These are phyloP conservation scores for Brachionus manjavacas DNA, from an alignment of 1,140 invertebrate species.

Conservation along the genomic window DNA sequence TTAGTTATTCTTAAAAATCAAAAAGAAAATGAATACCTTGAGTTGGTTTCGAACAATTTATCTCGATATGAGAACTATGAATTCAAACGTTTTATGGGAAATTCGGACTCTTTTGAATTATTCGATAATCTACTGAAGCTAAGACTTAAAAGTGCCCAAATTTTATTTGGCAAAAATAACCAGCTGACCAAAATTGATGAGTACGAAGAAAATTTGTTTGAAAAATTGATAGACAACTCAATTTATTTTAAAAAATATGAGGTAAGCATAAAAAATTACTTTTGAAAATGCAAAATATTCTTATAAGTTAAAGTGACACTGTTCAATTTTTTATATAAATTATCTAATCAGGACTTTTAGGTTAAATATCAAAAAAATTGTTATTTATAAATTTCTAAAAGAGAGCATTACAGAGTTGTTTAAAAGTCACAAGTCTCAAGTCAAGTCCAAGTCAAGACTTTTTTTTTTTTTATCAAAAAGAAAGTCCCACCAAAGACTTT, in stretches of 20 bases:
- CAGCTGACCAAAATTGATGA: not conserved
- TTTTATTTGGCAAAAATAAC: not conserved
- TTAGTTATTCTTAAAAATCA: not conserved
- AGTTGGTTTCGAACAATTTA: not conserved
- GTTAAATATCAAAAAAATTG: too few relatives aligned
- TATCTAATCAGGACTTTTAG: too few relatives aligned
- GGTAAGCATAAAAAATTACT: not conserved
- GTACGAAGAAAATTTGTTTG: not conserved
- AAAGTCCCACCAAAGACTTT: too few relatives aligned
- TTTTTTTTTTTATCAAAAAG: too few relatives aligned
- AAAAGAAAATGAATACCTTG: not conserved
- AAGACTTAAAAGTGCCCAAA: not conserved
- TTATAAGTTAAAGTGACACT: too few relatives aligned
- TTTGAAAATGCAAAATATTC: not conserved
- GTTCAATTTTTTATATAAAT: too few relatives aligned
- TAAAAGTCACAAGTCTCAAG: too few relatives aligned
- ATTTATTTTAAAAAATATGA: constrained; percentile 5
- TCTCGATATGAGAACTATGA: not conserved
- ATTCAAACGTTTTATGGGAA: not conserved
- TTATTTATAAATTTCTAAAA: too few relatives aligned
- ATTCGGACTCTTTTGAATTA: not conserved
- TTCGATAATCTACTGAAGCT: not conserved
- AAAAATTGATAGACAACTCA: not conserved
- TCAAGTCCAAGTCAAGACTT: too few relatives aligned
- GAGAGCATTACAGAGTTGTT: too few relatives aligned